These are phyloP conservation scores for Perca schrenkii DNA, from an alignment of 2,113 vertebrate genomes.

Conservation along the genomic window DNA sequence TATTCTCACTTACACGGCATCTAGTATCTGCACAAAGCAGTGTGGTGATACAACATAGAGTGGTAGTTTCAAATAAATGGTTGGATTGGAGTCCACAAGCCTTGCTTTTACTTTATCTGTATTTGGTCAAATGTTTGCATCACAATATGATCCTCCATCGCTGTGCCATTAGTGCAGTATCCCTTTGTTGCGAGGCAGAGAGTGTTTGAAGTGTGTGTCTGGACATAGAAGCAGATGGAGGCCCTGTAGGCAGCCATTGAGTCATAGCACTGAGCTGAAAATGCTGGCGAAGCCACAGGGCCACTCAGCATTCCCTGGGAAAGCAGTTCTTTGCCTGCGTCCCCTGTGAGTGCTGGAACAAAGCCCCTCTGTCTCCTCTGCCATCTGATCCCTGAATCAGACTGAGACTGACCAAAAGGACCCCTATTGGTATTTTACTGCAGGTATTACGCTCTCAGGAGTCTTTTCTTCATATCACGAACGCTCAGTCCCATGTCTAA, in stretches of 20 bases:
- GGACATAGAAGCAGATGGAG: constrained; percentile 65
- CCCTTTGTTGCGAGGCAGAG: constrained; percentile 31
- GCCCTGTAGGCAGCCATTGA: constrained; percentile 60
- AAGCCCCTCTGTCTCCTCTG: constrained; percentile 75
- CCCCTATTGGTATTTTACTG: constrained; percentile 25
- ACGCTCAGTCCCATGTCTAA: neutral
- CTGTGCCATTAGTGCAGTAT: constrained; percentile 10
- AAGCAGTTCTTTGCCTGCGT: constrained; percentile 56
- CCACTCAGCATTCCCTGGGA: constrained; percentile 57
- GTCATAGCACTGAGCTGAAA: constrained; percentile 55
- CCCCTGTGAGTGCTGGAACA: constrained; percentile 70
- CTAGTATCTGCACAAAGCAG: neutral
- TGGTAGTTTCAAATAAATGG: neutral
- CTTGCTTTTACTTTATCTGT: neutral
- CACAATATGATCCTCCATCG: neutral
- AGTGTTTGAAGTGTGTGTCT: constrained; percentile 23
- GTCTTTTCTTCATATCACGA: constrained; percentile 23
- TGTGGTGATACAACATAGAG: neutral
- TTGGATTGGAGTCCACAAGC: neutral
- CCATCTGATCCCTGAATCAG: constrained; percentile 75
- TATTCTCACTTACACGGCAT: neutral
- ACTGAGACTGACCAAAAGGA: constrained; percentile 20
- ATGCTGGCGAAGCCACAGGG: constrained; percentile 45
- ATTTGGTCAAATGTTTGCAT: neutral
- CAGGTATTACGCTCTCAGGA: constrained; percentile 41